phyloP scores from a whole-genome alignment of 2,797 vertebrate species.

The Acropternis orthonyx region DNA sequence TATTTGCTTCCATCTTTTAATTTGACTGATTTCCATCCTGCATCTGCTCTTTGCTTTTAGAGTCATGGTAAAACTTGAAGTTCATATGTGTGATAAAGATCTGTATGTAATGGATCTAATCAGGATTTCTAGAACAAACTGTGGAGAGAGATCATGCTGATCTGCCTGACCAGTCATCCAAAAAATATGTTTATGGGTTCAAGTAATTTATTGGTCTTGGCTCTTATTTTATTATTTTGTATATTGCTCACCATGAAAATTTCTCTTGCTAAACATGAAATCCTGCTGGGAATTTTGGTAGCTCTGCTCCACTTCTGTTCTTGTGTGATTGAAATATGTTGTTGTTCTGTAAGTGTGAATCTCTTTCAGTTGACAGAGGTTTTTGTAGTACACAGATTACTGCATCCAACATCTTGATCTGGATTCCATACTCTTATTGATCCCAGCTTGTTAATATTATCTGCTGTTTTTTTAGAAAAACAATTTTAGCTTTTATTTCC shows the following conservation, averaged over 20 bases:
- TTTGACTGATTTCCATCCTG: slow-evolving; percentile 32
- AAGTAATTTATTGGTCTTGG: slow-evolving; percentile 51
- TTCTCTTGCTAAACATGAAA: slow-evolving; percentile 27
- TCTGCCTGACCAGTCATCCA: slow-evolving; percentile 17
- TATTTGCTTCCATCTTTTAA: slow-evolving; percentile 54
- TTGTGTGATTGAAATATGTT: background rate
- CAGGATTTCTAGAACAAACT: slow-evolving; percentile 50
- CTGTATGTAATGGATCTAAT: background rate
- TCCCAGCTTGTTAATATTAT: slow-evolving; percentile 35
- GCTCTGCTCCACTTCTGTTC: background rate
- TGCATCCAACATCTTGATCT: background rate
- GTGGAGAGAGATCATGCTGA: slow-evolving; percentile 15
- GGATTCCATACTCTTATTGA: background rate
- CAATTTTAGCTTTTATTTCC: slow-evolving; percentile 59
- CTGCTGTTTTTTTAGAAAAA: slow-evolving; percentile 24
- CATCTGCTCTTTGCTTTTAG: slow-evolving; percentile 51
- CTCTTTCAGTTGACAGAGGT: background rate
- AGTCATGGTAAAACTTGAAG: background rate
- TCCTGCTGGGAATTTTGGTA: slow-evolving; percentile 33
- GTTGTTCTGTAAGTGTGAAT: background rate
- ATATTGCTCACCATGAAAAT: background rate
- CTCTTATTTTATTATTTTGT: slow-evolving; percentile 39
- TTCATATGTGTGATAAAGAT: slow-evolving; percentile 52
- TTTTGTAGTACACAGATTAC: background rate
- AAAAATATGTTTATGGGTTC: slow-evolving; percentile 26